Conservation (phyloP, 2,888 invertebrate species). For the Cylloceria caligata region DNA sequence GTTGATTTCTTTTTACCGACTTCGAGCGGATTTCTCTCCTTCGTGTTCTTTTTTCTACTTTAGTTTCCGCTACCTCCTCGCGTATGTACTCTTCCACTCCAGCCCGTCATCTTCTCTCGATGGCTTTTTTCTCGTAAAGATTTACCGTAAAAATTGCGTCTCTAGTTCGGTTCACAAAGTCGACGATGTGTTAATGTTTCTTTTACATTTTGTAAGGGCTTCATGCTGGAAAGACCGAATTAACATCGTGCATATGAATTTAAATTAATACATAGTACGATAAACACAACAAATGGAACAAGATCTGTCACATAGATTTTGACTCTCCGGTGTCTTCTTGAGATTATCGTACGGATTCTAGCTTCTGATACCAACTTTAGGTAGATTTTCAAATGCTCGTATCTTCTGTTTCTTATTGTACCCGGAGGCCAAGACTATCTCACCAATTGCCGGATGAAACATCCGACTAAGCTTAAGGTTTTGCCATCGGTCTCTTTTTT, state of each 20-base stretch:
- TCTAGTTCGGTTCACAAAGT: conserved; percentile 34
- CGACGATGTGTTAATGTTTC: background rate
- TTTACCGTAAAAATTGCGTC: conserved; percentile 59
- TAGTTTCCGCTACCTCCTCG: conserved; percentile 52
- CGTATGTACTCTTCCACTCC: conserved; percentile 55
- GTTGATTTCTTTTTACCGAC: conserved; percentile 62
- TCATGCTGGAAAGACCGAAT: conserved; percentile 7
- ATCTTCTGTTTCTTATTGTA: no score
- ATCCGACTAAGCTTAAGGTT: conserved; percentile 12
- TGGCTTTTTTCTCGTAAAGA: conserved; percentile 48
- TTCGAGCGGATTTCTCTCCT: conserved; percentile 54
- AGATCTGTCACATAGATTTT: background rate
- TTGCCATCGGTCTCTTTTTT: conserved; percentile 46
- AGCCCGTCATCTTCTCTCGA: conserved; percentile 75
- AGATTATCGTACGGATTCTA: background rate
- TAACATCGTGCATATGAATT: background rate
- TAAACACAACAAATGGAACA: background rate
- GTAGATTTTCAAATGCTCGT: no score
- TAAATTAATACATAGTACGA: background rate
- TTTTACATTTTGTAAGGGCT: background rate
- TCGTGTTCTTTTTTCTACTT: conserved; percentile 35
- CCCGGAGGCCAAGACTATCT: conserved; percentile 10
- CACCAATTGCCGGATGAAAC: background rate
- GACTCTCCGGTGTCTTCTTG: background rate
- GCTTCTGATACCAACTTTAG: background rate